Evolutionary conservation across 2,113 vertebrate genomes (phyloP).

Genomic region (Isichthys henryi): DNA sequence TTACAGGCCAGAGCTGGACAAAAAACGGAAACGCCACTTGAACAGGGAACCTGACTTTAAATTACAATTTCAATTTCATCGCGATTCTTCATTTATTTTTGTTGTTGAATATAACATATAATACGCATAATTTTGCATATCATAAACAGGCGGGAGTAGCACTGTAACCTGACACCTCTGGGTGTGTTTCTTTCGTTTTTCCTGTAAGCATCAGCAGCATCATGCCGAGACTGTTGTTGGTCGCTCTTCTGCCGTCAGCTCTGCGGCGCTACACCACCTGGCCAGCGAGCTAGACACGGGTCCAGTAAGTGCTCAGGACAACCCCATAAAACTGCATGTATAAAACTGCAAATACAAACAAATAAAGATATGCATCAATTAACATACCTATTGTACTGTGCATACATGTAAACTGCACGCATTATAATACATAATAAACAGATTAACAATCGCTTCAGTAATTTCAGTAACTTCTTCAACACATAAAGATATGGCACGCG

Average conservation of each 20-base stretch:
- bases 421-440: neutral
- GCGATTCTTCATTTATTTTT: neutral
- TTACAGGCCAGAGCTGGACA: neutral
- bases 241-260: neutral
- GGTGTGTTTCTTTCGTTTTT: neutral
- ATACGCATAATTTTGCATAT: neutral
- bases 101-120: neutral
- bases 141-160: neutral
- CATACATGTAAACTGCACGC: neutral
- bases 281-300: neutral
- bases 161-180: neutral
- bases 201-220: neutral
- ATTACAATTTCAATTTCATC: neutral
- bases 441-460: neutral
- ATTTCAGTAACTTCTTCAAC: neutral
- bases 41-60: neutral
- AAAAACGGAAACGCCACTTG: neutral
- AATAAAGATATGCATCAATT: neutral
- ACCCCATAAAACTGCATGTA: neutral
- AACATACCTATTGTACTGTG: neutral
- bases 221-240: neutral
- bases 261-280: neutral
- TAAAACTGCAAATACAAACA: neutral
- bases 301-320: neutral
- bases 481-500: neutral